Evolutionary conservation across 1,140 invertebrate genomes (phyloP), one percentile per base, ranked within the genome.

Genomic region (Drosophila kanapiae): DNA sequence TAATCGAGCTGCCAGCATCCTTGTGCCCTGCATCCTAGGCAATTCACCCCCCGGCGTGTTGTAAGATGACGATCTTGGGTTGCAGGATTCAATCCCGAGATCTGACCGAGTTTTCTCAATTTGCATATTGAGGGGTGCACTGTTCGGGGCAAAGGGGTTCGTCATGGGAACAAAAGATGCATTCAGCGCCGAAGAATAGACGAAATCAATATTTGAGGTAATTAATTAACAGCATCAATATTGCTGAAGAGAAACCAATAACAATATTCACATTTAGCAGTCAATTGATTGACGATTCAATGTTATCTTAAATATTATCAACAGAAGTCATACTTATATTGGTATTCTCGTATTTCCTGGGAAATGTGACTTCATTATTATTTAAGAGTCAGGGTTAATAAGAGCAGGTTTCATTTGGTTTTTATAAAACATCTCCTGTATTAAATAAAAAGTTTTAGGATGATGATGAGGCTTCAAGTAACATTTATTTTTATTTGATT

Each of bases 171-270:
- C 87, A 91, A 91, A 91, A 67, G 78, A 76, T 59, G 77, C 70
- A 79, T 81, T 77, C 63, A 72, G 54, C 47, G 42, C 51, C 70
- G 45, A 77, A 91, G 70, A 91, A 91, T 82, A 75, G 78, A 54
- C 69, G 72, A 84, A 85, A 91, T 91, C 88, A 91, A 91, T 91
- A 91, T 91, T 91, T 91, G 81, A 84, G 79, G 78, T 91, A 91
- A 91, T 91, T 91, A 91, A 91, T 91, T 91, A 91, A 91, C 72
- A 80, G 81, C 88, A 90, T 81, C 56, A 81, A 78, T 61, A 79
- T 57, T 64, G 62, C 37, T 62, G 37, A 47, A 49, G 43, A 45
- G n/a, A 60, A 80, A 68, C 75, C 58, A 69, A 70, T 84, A 85
- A 75, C 78, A 68, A 78, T 78, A 85, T 85, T 85, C 85, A 76